phyloP scores from a whole-genome alignment of 2,113 vertebrate genomes.

The Phaetusa simplex region DNA sequence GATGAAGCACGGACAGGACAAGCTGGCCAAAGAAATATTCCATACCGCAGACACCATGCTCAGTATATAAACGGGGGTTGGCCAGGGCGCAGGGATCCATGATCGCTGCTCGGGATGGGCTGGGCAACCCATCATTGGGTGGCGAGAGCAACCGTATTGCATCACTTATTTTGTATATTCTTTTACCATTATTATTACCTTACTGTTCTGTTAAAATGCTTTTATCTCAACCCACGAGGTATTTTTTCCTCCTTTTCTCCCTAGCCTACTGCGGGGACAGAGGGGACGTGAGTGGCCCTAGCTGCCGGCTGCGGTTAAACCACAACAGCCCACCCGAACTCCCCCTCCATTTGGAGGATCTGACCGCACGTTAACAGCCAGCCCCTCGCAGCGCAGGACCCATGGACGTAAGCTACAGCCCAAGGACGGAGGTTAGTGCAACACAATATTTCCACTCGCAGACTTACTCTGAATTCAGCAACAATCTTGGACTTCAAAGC shows the following conservation, averaged over 20 bases:
- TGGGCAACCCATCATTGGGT: neutral
- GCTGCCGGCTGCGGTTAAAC: neutral
- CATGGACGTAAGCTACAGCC: rapidly evolving
- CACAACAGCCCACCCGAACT: neutral
- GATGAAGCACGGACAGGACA: neutral
- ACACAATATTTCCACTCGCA: neutral
- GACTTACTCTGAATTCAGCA: constrained; percentile 93
- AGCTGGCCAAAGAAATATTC: neutral
- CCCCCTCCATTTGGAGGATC: neutral
- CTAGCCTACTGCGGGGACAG: neutral
- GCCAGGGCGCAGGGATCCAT: neutral
- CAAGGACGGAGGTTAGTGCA: neutral
- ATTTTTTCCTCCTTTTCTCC: neutral
- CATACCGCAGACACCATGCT: neutral
- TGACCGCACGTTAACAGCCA: neutral
- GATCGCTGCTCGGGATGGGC: neutral
- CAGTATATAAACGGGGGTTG: neutral
- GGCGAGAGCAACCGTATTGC: neutral
- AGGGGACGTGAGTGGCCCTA: neutral
- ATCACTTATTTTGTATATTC: neutral
- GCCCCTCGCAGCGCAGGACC: neutral
- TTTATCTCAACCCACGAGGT: neutral
- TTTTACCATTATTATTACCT: neutral
- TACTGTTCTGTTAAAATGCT: neutral
- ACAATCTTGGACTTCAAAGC: constrained; percentile 96